A percentile compares a stretch with the other conserved stretches of the same genome.
Evolutionary conservation across 1,140 invertebrate species (phyloP).

Genomic region (Pachyrhynchus sulphureomaculatus): DNA sequence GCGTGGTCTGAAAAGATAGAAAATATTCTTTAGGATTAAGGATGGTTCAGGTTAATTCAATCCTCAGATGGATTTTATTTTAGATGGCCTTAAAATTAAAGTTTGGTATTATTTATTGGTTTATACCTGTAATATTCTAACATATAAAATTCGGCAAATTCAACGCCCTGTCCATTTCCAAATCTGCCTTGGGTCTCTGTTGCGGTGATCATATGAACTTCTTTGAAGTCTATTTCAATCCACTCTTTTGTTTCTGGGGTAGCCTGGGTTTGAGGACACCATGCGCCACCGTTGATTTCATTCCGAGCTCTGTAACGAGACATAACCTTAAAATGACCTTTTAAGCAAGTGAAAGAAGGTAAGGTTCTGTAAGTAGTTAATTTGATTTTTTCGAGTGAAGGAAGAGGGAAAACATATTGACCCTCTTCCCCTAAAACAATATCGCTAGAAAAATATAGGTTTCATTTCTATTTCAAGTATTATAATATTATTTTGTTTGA

Average conservation of each 20-base stretch:
- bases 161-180: slow-evolving; percentile 79
- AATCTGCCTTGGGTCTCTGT: slow-evolving; percentile 83
- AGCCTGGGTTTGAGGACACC: slow-evolving; percentile 73
- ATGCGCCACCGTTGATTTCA: slow-evolving; percentile 47
- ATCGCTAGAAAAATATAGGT: no score
- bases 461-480: no score
- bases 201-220: slow-evolving; percentile 72
- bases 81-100: no score
- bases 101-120: no score
- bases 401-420: no score
- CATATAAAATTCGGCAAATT: slow-evolving; percentile 75
- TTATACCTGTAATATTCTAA: slow-evolving; percentile 71
- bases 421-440: no score
- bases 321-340: not conserved
- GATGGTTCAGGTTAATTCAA: not conserved
- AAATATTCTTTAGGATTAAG: not conserved
- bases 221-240: slow-evolving; percentile 74
- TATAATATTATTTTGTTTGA: no score
- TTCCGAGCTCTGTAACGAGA: slow-evolving; percentile 38
- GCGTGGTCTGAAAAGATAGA: slow-evolving; percentile 50
- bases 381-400: no score
- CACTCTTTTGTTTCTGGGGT: slow-evolving; percentile 72
- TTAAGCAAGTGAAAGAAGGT: not conserved
- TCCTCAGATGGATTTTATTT: no score
- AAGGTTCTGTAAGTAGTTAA: no score